Percentiles rank a stretch among this genome's conserved stretches.
Conservation (phyloP, 2,113 vertebrate species). For the Rhea pennata region DNA sequence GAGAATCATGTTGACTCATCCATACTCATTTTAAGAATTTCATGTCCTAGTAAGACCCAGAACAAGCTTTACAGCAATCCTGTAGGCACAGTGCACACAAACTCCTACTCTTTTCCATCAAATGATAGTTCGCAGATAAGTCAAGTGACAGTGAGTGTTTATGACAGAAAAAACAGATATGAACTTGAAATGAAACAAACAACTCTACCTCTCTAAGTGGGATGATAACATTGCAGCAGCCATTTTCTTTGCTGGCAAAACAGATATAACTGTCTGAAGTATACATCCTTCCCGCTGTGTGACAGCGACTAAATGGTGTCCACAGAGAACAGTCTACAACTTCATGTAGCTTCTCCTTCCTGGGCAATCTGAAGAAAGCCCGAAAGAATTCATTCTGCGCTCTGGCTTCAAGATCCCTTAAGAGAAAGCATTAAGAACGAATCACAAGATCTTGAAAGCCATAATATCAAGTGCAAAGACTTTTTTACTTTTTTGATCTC, state of each 20-base stretch:
- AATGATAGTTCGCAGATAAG: not conserved
- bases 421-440: not conserved
- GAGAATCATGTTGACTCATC: not conserved
- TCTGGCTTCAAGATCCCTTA: constrained; percentile 92
- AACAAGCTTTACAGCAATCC: not conserved
- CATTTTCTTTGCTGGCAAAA: constrained; percentile 91
- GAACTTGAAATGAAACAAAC: not conserved
- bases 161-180: not conserved
- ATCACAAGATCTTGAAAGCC: not conserved
- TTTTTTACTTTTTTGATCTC: not conserved
- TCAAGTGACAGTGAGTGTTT: not conserved
- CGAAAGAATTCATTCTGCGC: constrained; percentile 90
- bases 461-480: not conserved
- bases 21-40: not conserved
- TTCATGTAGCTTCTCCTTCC: constrained; percentile 83
- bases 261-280: constrained; percentile 91
- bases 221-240: constrained; percentile 87
- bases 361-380: constrained; percentile 91
- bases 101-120: not conserved
- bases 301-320: constrained; percentile 93
- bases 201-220: constrained; percentile 89
- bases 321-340: constrained; percentile 89
- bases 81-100: not conserved
- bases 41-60: not conserved
- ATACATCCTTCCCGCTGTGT: constrained; percentile 89